A percentile compares a stretch with the other conserved stretches of the same genome.
These are phyloP conservation scores for Lamprotornis superbus DNA, from an alignment of 2,113 vertebrate genomes.

Conservation along the genomic window DNA sequence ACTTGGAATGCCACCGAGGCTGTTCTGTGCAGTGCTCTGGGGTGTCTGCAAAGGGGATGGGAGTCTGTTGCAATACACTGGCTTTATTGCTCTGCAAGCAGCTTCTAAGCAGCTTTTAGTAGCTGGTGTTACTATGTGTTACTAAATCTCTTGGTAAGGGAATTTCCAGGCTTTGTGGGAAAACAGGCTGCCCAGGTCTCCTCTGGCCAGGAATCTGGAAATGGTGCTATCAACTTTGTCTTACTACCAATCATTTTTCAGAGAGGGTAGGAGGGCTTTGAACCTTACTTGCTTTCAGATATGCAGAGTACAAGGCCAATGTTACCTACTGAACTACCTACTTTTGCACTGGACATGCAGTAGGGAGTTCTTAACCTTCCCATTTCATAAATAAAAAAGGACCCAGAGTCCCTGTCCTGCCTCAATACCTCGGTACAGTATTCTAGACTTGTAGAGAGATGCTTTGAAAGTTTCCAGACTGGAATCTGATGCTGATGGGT, in stretches of 20 bases:
- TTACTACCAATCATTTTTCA: neutral
- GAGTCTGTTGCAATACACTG: constrained; percentile 23
- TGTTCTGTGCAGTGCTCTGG: neutral
- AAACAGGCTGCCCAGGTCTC: neutral
- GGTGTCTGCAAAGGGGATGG: neutral
- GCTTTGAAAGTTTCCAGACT: neutral
- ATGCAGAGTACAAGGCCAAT: neutral
- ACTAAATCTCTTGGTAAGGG: neutral
- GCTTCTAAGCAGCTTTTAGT: constrained; percentile 30
- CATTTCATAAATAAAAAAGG: neutral
- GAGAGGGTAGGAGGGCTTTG: neutral
- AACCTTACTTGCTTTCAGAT: neutral
- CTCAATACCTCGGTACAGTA: fast-evolving
- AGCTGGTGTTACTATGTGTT: neutral
- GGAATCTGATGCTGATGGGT: neutral
- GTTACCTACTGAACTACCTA: neutral
- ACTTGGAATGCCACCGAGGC: constrained; percentile 36
- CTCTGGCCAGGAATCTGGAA: neutral
- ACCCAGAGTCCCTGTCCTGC: neutral
- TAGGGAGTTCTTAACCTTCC: neutral
- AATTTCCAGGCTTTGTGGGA: neutral
- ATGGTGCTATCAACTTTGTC: neutral
- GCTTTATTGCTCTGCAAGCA: neutral
- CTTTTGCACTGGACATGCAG: neutral
- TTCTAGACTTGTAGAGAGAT: neutral